phyloP scores from a whole-genome alignment of 2,113 vertebrate genomes.

The human region DNA sequence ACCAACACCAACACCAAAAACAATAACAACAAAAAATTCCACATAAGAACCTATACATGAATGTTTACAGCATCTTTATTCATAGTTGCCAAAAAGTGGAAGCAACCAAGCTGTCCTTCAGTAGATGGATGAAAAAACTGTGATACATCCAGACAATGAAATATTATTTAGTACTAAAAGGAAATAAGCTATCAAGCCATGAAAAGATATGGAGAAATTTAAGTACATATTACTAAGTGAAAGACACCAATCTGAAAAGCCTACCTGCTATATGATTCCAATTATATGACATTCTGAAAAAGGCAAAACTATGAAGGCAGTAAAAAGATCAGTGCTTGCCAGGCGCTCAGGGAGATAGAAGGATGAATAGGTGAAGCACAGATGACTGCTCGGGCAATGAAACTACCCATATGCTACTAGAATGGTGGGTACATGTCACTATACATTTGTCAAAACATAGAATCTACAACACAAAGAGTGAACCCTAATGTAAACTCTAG shows the following conservation, averaged over 20 bases:
- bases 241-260: neutral
- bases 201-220: neutral
- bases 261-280: neutral
- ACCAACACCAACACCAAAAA: too few species aligned
- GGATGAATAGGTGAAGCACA: neutral
- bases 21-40: neutral
- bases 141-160: neutral
- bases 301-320: neutral
- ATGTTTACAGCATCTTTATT: neutral
- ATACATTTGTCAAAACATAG: neutral
- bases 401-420: neutral
- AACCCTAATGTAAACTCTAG: neutral
- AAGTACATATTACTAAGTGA: neutral
- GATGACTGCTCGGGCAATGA: neutral
- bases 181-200: neutral
- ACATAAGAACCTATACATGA: neutral
- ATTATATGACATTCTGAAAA: neutral
- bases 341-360: neutral
- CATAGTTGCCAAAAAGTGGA: neutral
- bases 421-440: neutral
- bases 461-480: neutral
- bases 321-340: neutral
- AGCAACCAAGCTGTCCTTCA: neutral
- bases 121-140: neutral
- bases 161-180: neutral